Conservation (phyloP, 2,888 invertebrate genomes). For the Aleiodes alternator region DNA sequence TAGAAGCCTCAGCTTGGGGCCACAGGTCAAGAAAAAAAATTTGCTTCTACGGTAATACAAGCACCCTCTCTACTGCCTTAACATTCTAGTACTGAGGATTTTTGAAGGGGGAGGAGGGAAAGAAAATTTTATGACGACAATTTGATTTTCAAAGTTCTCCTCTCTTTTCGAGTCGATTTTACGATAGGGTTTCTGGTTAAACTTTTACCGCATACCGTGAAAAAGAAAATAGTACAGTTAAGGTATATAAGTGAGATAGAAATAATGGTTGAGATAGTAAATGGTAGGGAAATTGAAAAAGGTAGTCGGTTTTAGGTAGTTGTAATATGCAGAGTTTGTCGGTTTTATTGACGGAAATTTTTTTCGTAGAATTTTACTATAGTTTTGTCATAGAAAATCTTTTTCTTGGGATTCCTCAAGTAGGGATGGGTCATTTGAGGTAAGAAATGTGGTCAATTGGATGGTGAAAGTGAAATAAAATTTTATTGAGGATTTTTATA, state of each 20-base stretch:
- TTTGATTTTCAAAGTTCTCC: constrained; percentile 59
- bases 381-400: neutral
- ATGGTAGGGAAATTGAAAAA: constrained; percentile 4
- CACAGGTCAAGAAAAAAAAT: constrained; percentile 31
- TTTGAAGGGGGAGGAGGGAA: constrained; percentile 80
- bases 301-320: constrained; percentile 13
- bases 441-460: constrained; percentile 69
- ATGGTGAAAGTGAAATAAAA: constrained; percentile 55
- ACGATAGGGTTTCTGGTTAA: constrained; percentile 66
- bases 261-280: constrained; percentile 4
- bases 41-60: neutral
- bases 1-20: constrained; percentile 44
- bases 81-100: no score
- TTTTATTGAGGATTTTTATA: constrained; percentile 27
- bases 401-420: constrained; percentile 5
- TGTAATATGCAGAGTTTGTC: constrained; percentile 31
- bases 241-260: neutral
- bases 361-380: constrained; percentile 29
- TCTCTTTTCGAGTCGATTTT: constrained; percentile 60
- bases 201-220: constrained; percentile 34
- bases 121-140: constrained; percentile 62
- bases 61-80: neutral
- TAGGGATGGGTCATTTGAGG: constrained; percentile 58
- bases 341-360: constrained; percentile 29
- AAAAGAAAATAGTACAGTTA: neutral